phyloP scores from a whole-genome alignment of 2,797 vertebrate species.

The Arnoldichthys spilopterus region DNA sequence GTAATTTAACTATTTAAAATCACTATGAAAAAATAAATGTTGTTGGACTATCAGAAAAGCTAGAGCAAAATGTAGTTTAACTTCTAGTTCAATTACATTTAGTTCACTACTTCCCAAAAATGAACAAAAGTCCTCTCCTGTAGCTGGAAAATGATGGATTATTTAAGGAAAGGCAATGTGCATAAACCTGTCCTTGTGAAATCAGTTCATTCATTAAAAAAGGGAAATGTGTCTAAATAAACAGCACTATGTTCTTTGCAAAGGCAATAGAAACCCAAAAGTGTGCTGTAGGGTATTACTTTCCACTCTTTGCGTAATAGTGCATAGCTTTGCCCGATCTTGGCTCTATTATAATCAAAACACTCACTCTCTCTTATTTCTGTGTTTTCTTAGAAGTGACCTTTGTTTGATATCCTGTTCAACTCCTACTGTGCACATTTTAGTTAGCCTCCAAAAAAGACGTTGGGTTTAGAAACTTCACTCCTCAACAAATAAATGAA shows the following conservation, averaged over 20 bases:
- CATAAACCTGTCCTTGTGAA: not conserved
- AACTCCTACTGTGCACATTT: constrained; percentile 9
- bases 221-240: not conserved
- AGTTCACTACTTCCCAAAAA: too few species aligned
- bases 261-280: constrained; percentile 2
- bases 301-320: constrained; percentile 12
- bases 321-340: not conserved
- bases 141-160: constrained; percentile 11
- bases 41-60: too few species aligned
- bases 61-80: too few species aligned
- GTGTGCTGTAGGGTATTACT: not conserved
- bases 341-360: constrained; percentile 15
- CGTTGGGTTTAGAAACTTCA: constrained; percentile 18
- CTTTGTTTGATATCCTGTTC: constrained; percentile 15
- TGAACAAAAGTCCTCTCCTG: not conserved
- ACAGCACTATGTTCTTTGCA: not conserved
- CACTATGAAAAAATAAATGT: too few species aligned
- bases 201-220: constrained; percentile 8
- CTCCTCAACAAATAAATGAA: constrained; percentile 20
- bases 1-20: too few species aligned
- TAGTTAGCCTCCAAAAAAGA: constrained; percentile 7
- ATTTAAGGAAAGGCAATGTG: constrained; percentile 13
- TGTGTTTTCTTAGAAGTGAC: not conserved
- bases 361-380: not conserved
- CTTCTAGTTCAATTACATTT: too few species aligned